These are phyloP conservation scores for Heliconius melpomene DNA, from an alignment of 1,140 invertebrate species.

Conservation along the genomic window DNA sequence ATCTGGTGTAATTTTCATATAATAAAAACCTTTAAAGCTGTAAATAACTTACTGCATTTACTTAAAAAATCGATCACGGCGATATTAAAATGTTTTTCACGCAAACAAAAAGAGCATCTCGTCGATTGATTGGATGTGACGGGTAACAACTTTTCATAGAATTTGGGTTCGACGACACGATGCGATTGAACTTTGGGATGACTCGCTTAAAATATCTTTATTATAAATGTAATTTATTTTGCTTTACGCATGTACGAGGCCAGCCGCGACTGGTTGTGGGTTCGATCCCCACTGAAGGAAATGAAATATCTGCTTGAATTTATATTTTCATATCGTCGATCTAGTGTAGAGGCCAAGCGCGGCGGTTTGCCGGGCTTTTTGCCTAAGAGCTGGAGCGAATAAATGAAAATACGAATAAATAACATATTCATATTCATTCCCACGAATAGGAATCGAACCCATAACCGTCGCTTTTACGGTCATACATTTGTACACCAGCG, in stretches of 20 bases:
- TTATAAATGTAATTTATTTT: neutral
- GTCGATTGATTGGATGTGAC: conserved; percentile 55
- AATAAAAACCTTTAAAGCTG: neutral
- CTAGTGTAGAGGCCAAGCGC: too few species aligned
- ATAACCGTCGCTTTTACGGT: too few species aligned
- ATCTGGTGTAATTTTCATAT: neutral
- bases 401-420: too few species aligned
- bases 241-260: neutral
- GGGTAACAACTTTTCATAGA: conserved; percentile 50
- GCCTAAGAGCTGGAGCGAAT: too few species aligned
- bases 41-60: neutral
- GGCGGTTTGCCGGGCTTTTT: too few species aligned
- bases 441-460: too few species aligned
- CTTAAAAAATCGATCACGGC: conserved; percentile 6
- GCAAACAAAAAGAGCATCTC: conserved; percentile 51
- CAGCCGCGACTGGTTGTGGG: too few species aligned
- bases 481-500: too few species aligned
- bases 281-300: too few species aligned
- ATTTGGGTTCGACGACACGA: conserved; percentile 49
- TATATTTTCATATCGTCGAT: too few species aligned
- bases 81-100: conserved; percentile 59
- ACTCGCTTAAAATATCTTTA: conserved; percentile 10
- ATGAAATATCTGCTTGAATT: too few species aligned
- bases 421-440: too few species aligned
- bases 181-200: conserved; percentile 31